Percentiles rank a stretch among this genome's conserved stretches.
Conservation (phyloP, 2,888 invertebrate species). For the Tiphia femorata region DNA sequence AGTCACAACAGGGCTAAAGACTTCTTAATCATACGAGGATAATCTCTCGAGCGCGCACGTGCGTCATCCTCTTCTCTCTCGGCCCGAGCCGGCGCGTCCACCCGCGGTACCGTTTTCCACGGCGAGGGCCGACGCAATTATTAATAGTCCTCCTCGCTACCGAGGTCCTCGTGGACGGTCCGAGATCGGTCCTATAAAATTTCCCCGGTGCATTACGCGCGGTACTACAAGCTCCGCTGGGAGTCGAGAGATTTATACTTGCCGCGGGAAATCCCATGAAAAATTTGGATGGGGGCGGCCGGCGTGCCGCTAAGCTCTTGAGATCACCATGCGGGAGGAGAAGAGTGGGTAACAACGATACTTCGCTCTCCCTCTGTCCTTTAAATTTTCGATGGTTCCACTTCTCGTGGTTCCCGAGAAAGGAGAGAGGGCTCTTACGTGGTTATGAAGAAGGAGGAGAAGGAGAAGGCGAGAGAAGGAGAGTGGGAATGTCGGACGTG, state of each 20-base stretch:
- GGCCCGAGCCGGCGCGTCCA: too few relatives aligned
- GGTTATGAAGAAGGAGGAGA: not conserved
- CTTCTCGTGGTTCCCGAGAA: conserved; percentile 4
- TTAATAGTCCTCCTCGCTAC: too few relatives aligned
- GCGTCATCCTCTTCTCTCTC: too few relatives aligned
- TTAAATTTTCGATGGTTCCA: conserved; percentile 28
- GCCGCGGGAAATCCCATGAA: conserved; percentile 30
- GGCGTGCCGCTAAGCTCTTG: not conserved
- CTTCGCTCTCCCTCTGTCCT: conserved; percentile 1
- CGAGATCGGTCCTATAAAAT: too few relatives aligned
- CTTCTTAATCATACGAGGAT: not conserved
- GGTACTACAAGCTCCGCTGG: too few relatives aligned
- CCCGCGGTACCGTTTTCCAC: too few relatives aligned
- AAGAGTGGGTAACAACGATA: not conserved
- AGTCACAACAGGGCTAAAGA: not conserved
- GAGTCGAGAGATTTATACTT: conserved; percentile 24
- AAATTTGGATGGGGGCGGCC: conserved; percentile 28
- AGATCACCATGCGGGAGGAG: conserved; percentile 1
- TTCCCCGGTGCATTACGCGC: too few relatives aligned
- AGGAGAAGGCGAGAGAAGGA: too few relatives aligned
- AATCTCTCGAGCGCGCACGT: not conserved
- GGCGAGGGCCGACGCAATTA: too few relatives aligned
- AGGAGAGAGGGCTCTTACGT: not conserved
- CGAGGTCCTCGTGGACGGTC: too few relatives aligned
- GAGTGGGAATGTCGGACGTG: not conserved